Percentiles rank a stretch among this genome's conserved stretches.
phyloP scores from a whole-genome alignment of 2,888 invertebrate species.

The Anorthoa munda region DNA sequence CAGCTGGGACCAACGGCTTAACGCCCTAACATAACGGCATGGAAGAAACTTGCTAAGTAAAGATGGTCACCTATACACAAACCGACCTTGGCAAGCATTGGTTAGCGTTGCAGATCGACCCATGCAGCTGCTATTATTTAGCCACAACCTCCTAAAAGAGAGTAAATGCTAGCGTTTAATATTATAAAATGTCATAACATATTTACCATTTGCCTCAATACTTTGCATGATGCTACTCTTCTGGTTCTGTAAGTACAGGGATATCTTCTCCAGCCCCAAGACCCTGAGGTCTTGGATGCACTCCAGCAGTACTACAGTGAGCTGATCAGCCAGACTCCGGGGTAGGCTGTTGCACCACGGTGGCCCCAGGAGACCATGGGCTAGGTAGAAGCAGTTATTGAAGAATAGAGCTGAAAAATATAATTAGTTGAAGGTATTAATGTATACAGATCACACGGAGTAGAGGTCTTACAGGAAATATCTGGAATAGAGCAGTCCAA shows the following conservation, averaged over 20 bases:
- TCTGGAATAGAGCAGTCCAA: too few relatives aligned
- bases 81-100: too few relatives aligned
- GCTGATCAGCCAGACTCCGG: conserved; percentile 74
- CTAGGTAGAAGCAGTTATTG: conserved; percentile 89
- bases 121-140: too few relatives aligned
- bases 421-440: background rate
- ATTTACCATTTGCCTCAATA: conserved; percentile 81
- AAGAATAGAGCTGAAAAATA: conserved; percentile 85
- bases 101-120: too few relatives aligned
- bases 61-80: too few relatives aligned
- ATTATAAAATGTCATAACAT: background rate
- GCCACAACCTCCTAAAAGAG: too few relatives aligned
- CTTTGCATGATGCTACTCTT: conserved; percentile 80
- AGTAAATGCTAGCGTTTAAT: too few relatives aligned
- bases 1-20: too few relatives aligned
- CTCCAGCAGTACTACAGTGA: conserved; percentile 80
- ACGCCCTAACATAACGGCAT: too few relatives aligned
- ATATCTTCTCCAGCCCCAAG: conserved; percentile 86
- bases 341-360: conserved; percentile 85
- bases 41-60: too few relatives aligned
- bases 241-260: conserved; percentile 84
- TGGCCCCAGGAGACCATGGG: conserved; percentile 88
- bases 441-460: too few relatives aligned
- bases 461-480: too few relatives aligned
- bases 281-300: conserved; percentile 86